phyloP scores from a whole-genome alignment of 2,888 invertebrate species.

The Camptogramma bilineatum region DNA sequence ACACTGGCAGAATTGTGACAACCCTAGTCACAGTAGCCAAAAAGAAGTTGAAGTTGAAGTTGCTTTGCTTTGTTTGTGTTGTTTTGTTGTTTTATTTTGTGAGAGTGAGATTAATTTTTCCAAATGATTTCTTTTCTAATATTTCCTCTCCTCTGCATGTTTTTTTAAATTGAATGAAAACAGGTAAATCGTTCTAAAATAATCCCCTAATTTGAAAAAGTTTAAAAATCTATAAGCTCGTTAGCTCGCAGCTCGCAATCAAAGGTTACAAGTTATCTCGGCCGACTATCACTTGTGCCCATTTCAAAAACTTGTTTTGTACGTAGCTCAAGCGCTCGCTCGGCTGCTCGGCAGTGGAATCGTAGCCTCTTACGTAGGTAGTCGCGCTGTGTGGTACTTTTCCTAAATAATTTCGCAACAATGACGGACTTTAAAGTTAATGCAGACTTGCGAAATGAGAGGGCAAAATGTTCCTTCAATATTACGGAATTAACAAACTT shows the following conservation, averaged over 20 bases:
- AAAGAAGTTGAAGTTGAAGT: too few species aligned
- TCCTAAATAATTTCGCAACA: constrained; percentile 34
- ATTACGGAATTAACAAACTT: constrained; percentile 90
- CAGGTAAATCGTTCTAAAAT: too few species aligned
- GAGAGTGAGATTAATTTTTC: too few species aligned
- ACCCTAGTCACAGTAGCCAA: too few species aligned
- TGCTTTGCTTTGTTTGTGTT: too few species aligned
- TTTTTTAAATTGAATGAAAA: too few species aligned
- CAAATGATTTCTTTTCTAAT: too few species aligned
- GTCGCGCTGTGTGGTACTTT: constrained; percentile 10
- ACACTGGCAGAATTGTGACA: too few species aligned
- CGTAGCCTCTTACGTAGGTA: constrained; percentile 23
- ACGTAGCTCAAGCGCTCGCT: constrained; percentile 11
- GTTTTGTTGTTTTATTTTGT: too few species aligned
- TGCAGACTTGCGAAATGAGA: constrained; percentile 89
- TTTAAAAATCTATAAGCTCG: too few species aligned
- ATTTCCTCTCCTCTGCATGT: too few species aligned
- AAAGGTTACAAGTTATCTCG: constrained; percentile 11
- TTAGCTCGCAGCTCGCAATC: background rate
- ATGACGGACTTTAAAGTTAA: constrained; percentile 80
- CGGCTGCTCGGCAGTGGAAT: constrained; percentile 18
- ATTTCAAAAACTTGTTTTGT: constrained; percentile 33
- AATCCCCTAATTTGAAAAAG: too few species aligned
- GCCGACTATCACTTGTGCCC: constrained; percentile 15
- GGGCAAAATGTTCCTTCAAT: constrained; percentile 91